These are phyloP conservation scores for Mus musculus DNA, from an alignment of 2,113 vertebrate genomes.

Conservation along the genomic window DNA sequence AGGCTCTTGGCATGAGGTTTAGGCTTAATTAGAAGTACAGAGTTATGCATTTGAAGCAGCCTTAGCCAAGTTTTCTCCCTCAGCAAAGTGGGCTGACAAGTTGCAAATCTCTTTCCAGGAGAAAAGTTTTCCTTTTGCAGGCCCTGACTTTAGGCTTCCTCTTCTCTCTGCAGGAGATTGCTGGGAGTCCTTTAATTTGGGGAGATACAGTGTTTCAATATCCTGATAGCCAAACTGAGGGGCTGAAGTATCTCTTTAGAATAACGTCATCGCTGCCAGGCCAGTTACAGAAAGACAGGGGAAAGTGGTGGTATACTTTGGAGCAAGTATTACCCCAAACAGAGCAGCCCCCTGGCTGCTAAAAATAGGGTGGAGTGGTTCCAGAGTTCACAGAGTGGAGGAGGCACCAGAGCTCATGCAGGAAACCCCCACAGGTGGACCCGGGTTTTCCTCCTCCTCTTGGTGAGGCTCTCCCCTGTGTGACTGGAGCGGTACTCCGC, in stretches of 20 bases:
- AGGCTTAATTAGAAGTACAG: background rate
- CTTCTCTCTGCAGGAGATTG: too few relatives aligned
- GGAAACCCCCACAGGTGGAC: rapidly evolving
- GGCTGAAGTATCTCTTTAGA: background rate
- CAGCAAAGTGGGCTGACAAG: background rate
- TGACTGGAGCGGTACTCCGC: background rate
- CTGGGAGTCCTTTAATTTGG: background rate
- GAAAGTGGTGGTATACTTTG: background rate
- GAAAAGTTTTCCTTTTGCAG: background rate
- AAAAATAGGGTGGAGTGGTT: background rate
- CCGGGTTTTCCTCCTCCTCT: background rate
- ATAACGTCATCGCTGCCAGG: background rate
- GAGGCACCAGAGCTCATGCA: rapidly evolving
- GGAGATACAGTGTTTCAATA: background rate
- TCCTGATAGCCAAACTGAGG: background rate
- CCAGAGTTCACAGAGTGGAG: background rate
- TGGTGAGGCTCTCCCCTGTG: rapidly evolving
- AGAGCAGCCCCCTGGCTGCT: background rate
- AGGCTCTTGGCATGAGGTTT: background rate
- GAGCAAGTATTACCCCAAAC: background rate
- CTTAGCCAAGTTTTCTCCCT: background rate
- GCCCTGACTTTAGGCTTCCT: background rate
- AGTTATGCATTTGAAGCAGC: background rate
- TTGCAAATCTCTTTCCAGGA: background rate
- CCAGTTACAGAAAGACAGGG: background rate